phyloP scores from a whole-genome alignment of 2,797 vertebrate genomes.

The Myiotriccus ornatus region DNA sequence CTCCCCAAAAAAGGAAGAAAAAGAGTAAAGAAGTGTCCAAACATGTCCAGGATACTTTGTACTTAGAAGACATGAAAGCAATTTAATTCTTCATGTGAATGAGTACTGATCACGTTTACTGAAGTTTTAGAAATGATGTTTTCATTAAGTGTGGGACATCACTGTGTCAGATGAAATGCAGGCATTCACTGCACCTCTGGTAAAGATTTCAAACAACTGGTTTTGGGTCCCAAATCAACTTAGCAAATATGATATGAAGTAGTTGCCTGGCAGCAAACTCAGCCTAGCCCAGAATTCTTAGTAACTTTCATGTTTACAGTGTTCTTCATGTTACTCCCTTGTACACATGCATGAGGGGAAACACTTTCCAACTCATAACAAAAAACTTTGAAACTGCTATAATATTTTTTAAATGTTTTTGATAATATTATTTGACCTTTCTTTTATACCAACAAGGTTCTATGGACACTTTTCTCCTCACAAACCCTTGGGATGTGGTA shows the following conservation, averaged over 20 bases:
- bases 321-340: background rate
- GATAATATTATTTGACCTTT: background rate
- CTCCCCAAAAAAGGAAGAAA: background rate
- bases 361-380: background rate
- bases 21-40: background rate
- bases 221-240: background rate
- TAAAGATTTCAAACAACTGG: background rate
- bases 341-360: accelerated
- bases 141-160: background rate
- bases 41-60: background rate
- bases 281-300: background rate
- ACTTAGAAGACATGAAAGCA: background rate
- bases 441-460: background rate
- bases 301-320: background rate
- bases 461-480: background rate
- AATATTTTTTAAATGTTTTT: background rate
- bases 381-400: background rate
- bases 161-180: background rate
- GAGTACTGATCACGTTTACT: background rate
- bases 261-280: background rate
- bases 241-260: accelerated
- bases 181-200: too few relatives aligned
- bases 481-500: background rate
- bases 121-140: background rate
- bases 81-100: background rate